These are phyloP conservation scores for Apocrypta bakeri DNA, from an alignment of 1,140 invertebrate genomes.

Conservation along the genomic window DNA sequence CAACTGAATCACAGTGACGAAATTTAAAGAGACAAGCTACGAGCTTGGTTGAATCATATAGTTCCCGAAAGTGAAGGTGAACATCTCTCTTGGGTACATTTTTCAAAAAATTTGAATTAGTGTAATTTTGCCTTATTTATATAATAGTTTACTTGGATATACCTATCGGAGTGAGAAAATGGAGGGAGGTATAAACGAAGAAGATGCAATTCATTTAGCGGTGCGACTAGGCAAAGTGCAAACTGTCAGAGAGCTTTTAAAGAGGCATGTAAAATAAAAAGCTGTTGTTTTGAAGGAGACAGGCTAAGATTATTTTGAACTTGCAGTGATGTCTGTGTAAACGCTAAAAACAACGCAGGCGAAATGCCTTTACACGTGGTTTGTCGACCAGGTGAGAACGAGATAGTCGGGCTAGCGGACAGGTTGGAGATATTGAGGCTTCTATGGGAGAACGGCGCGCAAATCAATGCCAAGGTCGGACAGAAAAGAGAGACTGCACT, in stretches of 20 bases:
- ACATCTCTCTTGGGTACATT: too few relatives aligned
- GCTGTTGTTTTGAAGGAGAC: too few relatives aligned
- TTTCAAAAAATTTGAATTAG: too few relatives aligned
- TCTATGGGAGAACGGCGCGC: slow-evolving; percentile 18
- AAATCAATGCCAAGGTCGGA: slow-evolving; percentile 7
- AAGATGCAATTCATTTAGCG: background rate
- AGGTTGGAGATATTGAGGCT: slow-evolving; percentile 6
- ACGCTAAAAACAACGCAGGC: background rate
- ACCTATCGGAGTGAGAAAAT: background rate
- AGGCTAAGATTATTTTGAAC: background rate
- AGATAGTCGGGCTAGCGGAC: background rate
- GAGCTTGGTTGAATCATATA: background rate
- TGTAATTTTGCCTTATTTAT: too few relatives aligned
- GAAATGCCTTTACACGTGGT: slow-evolving; percentile 8
- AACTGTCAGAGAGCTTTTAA: background rate
- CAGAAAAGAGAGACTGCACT: background rate
- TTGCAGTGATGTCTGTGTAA: background rate
- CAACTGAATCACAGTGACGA: background rate
- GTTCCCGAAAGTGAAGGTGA: too few relatives aligned
- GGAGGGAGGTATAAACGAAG: background rate
- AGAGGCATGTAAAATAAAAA: too few relatives aligned
- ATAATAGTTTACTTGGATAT: too few relatives aligned
- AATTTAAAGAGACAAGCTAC: background rate
- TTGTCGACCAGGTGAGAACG: background rate
- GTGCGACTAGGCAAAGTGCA: background rate